Evolutionary conservation across 1,140 invertebrate species (phyloP).

Genomic region (Drosophila neocordata): DNA sequence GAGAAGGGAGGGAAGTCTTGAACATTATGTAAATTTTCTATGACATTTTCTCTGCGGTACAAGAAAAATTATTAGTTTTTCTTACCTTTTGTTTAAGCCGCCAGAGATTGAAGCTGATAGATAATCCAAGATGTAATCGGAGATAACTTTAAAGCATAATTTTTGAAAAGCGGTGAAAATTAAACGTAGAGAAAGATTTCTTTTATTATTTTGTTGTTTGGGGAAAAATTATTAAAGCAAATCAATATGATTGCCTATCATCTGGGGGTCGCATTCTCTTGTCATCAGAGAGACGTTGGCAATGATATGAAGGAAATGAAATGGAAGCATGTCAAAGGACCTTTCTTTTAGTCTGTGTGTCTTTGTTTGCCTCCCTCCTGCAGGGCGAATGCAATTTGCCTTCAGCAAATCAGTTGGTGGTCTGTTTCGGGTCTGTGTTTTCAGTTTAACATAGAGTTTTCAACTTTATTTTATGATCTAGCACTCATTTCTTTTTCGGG

Average conservation of each 20-base stretch:
- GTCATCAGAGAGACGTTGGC: constrained; percentile 25
- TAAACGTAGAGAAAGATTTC: constrained; percentile 26
- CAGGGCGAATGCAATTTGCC: constrained; percentile 70
- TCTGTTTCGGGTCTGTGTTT: constrained; percentile 54
- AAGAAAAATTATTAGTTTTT: constrained; percentile 33
- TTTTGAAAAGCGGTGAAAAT: constrained; percentile 27
- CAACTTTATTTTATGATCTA: constrained; percentile 24
- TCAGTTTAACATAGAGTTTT: constrained; percentile 25
- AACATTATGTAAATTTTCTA: constrained; percentile 62
- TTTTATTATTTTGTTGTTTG: background rate
- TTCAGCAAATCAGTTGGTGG: constrained; percentile 66
- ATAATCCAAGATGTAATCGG: constrained; percentile 45
- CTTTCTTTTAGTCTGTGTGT: constrained; percentile 14
- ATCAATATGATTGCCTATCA: constrained; percentile 18
- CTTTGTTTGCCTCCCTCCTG: constrained; percentile 50
- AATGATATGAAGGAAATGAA: constrained; percentile 1
- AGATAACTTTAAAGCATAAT: constrained; percentile 32
- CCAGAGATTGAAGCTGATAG: constrained; percentile 44
- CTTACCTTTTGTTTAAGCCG: constrained; percentile 59
- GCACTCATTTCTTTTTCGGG: constrained; percentile 8
- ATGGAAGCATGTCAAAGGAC: constrained; percentile 31
- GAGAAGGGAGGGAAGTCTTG: background rate
- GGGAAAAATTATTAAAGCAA: constrained; percentile 25
- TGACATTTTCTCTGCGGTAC: constrained; percentile 51
- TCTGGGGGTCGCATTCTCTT: constrained; percentile 1